Evolutionary conservation across 2,113 vertebrate genomes (phyloP).

Genomic region (Peromyscus leucopus): DNA sequence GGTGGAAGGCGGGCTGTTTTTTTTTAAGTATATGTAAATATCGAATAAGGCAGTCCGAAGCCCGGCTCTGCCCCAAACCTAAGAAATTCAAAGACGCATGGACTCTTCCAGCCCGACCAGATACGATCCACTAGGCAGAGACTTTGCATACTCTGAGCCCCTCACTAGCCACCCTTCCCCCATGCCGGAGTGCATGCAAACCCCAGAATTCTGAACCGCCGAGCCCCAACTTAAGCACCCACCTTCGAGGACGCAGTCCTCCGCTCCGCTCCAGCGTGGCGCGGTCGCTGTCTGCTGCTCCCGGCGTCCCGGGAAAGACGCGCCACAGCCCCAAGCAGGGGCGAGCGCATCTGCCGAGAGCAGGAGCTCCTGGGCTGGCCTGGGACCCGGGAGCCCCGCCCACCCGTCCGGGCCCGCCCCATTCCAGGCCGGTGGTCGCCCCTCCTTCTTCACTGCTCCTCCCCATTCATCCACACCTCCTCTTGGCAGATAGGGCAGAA

Average conservation of each 20-base stretch:
- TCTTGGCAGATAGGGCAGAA: neutral
- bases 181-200: neutral
- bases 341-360: slow-evolving; percentile 16
- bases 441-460: neutral
- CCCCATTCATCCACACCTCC: neutral
- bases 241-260: slow-evolving; percentile 57
- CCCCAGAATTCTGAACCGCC: neutral
- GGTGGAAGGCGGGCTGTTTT: no score
- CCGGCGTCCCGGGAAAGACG: neutral
- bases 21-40: neutral
- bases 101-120: neutral
- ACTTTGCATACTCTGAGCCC: neutral
- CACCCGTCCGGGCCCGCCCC: neutral
- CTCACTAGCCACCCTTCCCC: neutral
- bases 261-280: neutral
- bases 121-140: neutral
- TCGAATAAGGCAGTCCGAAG: slow-evolving; percentile 20
- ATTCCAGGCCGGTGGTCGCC: neutral
- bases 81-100: slow-evolving; percentile 64
- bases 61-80: slow-evolving; percentile 19
- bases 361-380: fast-evolving
- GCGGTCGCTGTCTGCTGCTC: neutral
- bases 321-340: neutral
- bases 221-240: slow-evolving; percentile 3
- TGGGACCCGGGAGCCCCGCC: slow-evolving; percentile 13